These are phyloP conservation scores for Schizothorax lantsangensis DNA, from an alignment of 2,797 vertebrate genomes.

Conservation along the genomic window DNA sequence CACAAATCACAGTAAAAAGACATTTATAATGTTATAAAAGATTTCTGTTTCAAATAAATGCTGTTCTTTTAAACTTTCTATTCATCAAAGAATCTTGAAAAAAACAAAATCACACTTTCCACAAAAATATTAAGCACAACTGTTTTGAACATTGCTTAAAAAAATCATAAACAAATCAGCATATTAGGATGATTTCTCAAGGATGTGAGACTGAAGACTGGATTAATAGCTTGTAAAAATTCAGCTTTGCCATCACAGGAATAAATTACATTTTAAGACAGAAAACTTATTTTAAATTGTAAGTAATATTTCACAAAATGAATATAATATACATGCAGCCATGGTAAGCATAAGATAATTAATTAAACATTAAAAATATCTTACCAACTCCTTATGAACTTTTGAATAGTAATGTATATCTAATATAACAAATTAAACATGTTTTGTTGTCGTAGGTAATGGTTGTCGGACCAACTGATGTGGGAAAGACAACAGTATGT, in stretches of 20 bases:
- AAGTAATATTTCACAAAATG: neutral
- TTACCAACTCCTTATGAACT: neutral
- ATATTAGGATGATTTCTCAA: neutral
- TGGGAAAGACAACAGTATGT: slow-evolving; percentile 96
- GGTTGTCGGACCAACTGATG: slow-evolving; percentile 96
- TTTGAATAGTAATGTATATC: neutral
- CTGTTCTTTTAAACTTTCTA: neutral
- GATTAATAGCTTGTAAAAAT: neutral
- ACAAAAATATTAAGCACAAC: neutral
- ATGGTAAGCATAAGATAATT: neutral
- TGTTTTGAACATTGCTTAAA: neutral
- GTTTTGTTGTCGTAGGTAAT: slow-evolving; percentile 81
- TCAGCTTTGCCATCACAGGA: neutral
- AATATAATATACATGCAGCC: neutral
- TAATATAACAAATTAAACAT: neutral
- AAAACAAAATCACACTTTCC: neutral
- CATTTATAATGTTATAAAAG: neutral
- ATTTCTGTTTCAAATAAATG: neutral
- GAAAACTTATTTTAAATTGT: neutral
- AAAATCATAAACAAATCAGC: neutral
- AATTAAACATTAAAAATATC: neutral
- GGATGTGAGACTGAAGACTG: neutral
- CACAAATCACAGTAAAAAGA: neutral
- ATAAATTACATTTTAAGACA: neutral
- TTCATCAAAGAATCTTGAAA: neutral